phyloP scores from a whole-genome alignment of 2,888 invertebrate genomes.

The Lithophane ornitopus region DNA sequence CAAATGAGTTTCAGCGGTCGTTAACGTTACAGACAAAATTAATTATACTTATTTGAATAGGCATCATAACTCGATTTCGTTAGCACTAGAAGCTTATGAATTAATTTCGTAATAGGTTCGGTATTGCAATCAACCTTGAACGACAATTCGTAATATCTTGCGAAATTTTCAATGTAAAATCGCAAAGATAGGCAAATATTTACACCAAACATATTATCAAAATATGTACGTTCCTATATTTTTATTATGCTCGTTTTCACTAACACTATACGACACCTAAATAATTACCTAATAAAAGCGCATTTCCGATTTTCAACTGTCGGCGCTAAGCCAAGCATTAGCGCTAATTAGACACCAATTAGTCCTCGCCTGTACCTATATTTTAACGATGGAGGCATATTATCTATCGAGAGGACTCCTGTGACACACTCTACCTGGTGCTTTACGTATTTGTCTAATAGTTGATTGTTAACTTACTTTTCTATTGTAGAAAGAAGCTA shows the following conservation, averaged over 20 bases:
- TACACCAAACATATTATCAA: conserved; percentile 9
- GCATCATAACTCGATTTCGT: conserved; percentile 18
- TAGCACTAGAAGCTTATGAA: conserved; percentile 21
- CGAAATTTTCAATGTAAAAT: conserved; percentile 38
- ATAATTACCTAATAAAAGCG: background rate
- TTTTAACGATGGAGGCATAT: background rate
- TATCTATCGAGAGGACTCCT: background rate
- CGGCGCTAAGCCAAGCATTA: too few relatives aligned
- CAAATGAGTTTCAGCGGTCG: conserved; percentile 14
- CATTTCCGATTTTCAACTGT: background rate
- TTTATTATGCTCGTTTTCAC: background rate
- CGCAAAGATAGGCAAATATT: conserved; percentile 13
- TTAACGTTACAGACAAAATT: background rate
- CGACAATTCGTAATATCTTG: conserved; percentile 22
- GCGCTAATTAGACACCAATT: conserved; percentile 4
- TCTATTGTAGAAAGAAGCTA: background rate
- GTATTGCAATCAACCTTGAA: conserved; percentile 33
- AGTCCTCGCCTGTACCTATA: background rate
- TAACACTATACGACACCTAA: background rate
- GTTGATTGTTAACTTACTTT: background rate
- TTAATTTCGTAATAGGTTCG: conserved; percentile 10
- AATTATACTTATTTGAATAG: conserved; percentile 28
- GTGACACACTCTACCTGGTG: background rate
- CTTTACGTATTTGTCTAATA: too few relatives aligned
- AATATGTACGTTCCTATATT: background rate